Base-by-base conservation (phyloP, 35 echinoderm and acorn worm genomes). In the Lytechinus variegatus region DNA sequence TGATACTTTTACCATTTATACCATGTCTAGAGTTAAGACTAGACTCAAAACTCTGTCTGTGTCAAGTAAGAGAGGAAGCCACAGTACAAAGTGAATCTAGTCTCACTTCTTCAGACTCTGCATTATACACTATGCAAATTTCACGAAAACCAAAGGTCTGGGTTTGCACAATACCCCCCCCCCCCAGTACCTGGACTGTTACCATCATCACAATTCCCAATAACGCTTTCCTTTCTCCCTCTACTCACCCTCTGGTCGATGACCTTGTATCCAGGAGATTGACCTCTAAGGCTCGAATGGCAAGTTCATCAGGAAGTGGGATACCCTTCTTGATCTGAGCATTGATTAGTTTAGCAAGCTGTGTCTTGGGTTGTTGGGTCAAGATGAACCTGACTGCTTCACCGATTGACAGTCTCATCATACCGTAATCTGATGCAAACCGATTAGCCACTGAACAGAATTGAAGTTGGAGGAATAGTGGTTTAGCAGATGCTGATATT, bases 341-440 rank as follows among this genome's bases (percentile, higher is more conserved):
- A 92, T 99, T 97, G 52, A 99, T 91, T 86, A 96, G 95, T 55
- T 91, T 89, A 54, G 98, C 97, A 24, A 99, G 97, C 91, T 98
- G 97, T 28, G 98, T 98, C 87, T 97, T 96, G 54, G 98, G 92
- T 66, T 99, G 98, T 54, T 97, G 96, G 52, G 89, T 97, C 16
- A 99, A 87, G 89, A 98, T 96, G 24, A 96, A 97, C 8, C 98
- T 86, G 14, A 98, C 87, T 0, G 98, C 97, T 86, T 99, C 98
- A 27, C 98, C 98, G 79, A 99, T 99, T 27, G 98, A 99, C 53
- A 99, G 94, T 4, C 98, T 86, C 87, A 97, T 71, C 98, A 99
- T 99, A 24, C 98, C 98, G 72, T 98, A 99, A 66, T 99, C 98
- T 19, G 97, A 89, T 44, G 95, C 97, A 95, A 99, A 99, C 27